Conservation (phyloP, 2,113 vertebrate genomes). For the Galbula dea region DNA sequence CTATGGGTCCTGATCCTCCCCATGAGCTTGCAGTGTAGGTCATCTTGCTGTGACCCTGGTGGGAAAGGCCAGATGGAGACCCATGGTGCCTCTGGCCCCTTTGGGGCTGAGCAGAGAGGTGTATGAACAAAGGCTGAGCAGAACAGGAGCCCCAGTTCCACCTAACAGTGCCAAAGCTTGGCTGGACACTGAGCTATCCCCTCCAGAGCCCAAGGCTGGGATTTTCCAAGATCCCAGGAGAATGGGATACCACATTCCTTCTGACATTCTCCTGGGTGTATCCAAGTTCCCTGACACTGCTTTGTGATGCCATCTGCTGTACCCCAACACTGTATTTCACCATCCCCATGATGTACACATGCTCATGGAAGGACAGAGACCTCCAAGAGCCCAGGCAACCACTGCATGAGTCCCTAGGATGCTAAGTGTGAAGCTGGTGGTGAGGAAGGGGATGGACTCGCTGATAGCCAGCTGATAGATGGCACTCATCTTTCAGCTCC, state of each 20-base stretch:
- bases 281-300: neutral
- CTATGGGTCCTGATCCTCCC: neutral
- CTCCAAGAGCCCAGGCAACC: neutral
- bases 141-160: neutral
- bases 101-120: neutral
- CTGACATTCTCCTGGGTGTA: neutral
- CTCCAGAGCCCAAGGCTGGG: neutral
- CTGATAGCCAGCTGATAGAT: neutral
- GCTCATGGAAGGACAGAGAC: neutral
- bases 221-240: neutral
- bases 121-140: neutral
- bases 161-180: too few relatives aligned
- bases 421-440: neutral
- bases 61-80: neutral
- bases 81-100: neutral
- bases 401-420: neutral
- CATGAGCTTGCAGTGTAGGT: accelerated
- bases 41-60: neutral
- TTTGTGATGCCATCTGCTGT: neutral
- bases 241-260: accelerated
- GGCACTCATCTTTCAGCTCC: neutral
- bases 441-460: neutral
- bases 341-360: neutral
- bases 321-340: neutral
- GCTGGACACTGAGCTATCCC: neutral